Base-by-base conservation (phyloP, 2,888 invertebrate genomes). In the Hartigia nigra region DNA sequence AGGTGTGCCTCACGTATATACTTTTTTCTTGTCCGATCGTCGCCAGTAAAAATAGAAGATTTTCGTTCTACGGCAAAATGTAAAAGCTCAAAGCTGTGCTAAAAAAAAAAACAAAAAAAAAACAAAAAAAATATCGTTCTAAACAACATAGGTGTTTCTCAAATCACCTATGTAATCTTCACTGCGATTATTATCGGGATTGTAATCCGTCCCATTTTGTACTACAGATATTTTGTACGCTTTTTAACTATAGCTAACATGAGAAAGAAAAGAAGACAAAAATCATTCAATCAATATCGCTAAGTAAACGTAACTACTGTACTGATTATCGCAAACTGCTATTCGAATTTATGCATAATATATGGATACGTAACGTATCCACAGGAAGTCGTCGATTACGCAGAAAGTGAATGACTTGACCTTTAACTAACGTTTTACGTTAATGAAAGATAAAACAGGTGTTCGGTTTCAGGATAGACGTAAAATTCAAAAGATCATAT, bases 161-260 rank as follows among this genome's bases (percentile, higher is more conserved):
- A 23, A 5, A 12, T 1, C 39, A 55, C 55, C 55, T 23, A 23
- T 23, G 23, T 23, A 81, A 77, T 76, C 80, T 76, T 82, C 77
- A 80, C 78, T 79, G 74, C 70, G 79, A 79, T 75, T 80, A 84
- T 82, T 80, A 76, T 80, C 83, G 85, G 81, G 81, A 82, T 72
- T 81, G 82, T 81, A 81, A 78, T 86, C 87, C 87, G 86, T 87
- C 87, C 86, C 84, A 69, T 79, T 84, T 84, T 84, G 84, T 82
- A 84, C 79, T 76, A 69, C 81, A 82, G 83, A 84, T 81, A 82
- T 82, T 86, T 85, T 83, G 84, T 86, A 85, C 78, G 82, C 85
- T 84, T 87, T 82, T 84, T 79, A 76, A 83, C 31, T 72, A 9
- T 55, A 55, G 23, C 23, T 23, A 55, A 23, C 23, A 23, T 23